Conservation (phyloP, 2,797 vertebrate species). For the Parotocinclus haroldoi region DNA sequence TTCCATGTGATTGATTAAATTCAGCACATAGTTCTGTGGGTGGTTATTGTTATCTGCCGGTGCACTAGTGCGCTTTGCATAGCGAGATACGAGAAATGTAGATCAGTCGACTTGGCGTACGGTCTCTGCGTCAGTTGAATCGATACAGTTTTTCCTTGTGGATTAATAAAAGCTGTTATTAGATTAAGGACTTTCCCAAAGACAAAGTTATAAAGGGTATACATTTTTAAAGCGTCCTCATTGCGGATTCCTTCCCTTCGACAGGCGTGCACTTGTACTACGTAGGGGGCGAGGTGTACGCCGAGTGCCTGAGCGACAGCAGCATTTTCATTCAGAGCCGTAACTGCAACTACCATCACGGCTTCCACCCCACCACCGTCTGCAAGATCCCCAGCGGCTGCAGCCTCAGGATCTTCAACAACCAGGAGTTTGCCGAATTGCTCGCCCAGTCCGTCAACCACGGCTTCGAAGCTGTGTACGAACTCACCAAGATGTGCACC, state of each 20-base stretch:
- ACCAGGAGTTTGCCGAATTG: constrained; percentile 93
- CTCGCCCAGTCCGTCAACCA: constrained; percentile 95
- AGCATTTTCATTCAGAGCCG: constrained; percentile 97
- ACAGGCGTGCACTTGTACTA: constrained; percentile 93
- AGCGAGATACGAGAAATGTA: no score
- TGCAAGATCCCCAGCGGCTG: constrained; percentile 96
- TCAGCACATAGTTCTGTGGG: no score
- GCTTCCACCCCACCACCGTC: constrained; percentile 93
- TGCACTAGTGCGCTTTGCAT: no score
- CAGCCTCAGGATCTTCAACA: constrained; percentile 96
- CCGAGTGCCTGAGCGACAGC: constrained; percentile 93
- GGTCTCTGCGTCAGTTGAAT: no score
- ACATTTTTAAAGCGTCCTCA: no score
- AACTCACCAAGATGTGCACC: constrained; percentile 97
- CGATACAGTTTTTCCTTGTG: no score
- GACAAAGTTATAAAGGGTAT: no score
- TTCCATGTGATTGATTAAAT: no score
- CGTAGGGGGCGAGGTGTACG: constrained; percentile 92
- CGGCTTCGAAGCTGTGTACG: constrained; percentile 93
- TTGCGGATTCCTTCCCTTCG: not conserved
- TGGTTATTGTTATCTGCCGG: no score
- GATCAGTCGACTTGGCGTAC: no score
- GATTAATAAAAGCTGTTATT: no score
- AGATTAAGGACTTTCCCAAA: no score
- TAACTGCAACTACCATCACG: constrained; percentile 96